Percentiles rank a stretch among this genome's conserved stretches.
Evolutionary conservation across 2,888 invertebrate species (phyloP).

Genomic region (Adineta ricciae): DNA sequence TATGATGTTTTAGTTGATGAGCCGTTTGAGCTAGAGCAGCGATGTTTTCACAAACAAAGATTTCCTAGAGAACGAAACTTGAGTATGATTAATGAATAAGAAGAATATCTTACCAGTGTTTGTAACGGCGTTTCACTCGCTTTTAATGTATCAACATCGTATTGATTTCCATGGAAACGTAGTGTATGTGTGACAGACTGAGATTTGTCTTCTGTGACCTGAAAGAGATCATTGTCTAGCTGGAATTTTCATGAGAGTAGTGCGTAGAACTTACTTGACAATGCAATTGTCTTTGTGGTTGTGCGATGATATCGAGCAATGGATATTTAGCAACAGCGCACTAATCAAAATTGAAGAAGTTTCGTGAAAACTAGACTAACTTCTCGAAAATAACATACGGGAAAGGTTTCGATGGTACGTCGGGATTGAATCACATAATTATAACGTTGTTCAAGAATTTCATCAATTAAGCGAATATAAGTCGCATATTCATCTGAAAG

Average conservation of each 20-base stretch:
- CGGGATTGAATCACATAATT: constrained; percentile 12
- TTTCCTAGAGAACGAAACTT: background rate
- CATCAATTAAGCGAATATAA: constrained; percentile 1
- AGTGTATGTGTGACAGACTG: constrained; percentile 10
- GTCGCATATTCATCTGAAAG: constrained; percentile 8
- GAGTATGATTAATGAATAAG: background rate
- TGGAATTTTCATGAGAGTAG: too few species aligned
- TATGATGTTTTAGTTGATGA: constrained; percentile 2
- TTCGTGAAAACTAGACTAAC: background rate
- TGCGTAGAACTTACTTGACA: constrained; percentile 6
- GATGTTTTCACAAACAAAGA: constrained; percentile 6
- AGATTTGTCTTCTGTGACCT: constrained; percentile 1
- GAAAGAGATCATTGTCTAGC: background rate
- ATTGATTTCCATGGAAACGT: constrained; percentile 22
- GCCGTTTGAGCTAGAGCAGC: background rate
- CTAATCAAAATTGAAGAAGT: background rate
- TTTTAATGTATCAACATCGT: constrained; percentile 11
- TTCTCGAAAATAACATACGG: background rate
- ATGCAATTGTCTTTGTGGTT: background rate
- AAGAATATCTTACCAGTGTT: background rate
- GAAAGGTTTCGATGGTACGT: background rate
- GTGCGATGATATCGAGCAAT: background rate
- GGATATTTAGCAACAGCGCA: background rate
- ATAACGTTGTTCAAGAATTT: constrained; percentile 9
- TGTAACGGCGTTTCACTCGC: constrained; percentile 7